phyloP scores from a whole-genome alignment of 2,113 vertebrate genomes.

The Phrynocephalus versicolor region DNA sequence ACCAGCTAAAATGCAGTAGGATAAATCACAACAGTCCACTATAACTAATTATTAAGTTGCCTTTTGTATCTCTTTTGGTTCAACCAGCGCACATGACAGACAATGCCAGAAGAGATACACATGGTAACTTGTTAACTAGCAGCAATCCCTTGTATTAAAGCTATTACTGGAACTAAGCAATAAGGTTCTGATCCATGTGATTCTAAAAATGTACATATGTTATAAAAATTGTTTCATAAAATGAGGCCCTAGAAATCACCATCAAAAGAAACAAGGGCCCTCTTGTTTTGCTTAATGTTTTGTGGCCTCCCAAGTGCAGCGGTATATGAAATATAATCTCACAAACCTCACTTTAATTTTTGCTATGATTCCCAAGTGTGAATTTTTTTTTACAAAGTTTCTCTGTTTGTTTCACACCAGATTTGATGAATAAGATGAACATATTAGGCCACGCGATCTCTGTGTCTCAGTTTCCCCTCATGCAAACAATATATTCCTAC shows the following conservation, averaged over 20 bases:
- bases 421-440: neutral
- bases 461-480: constrained; percentile 7
- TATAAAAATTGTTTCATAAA: neutral
- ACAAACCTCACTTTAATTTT: neutral
- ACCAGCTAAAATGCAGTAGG: too few relatives aligned
- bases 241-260: neutral
- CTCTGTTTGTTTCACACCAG: neutral
- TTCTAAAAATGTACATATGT: neutral
- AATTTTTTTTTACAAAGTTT: neutral
- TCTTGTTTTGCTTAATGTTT: constrained; percentile 9
- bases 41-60: too few relatives aligned
- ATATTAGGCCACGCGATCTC: neutral
- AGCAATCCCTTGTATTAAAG: too few relatives aligned
- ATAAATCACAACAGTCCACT: too few relatives aligned
- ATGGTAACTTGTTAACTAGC: too few relatives aligned
- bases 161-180: too few relatives aligned
- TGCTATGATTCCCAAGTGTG: constrained; percentile 19
- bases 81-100: too few relatives aligned
- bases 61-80: too few relatives aligned
- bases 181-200: neutral
- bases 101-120: too few relatives aligned
- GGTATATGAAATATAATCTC: rapidly evolving
- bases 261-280: neutral
- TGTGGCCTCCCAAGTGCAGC: rapidly evolving
- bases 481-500: neutral